Conservation (phyloP, 2,888 invertebrate species). For the Archips crataeganus region DNA sequence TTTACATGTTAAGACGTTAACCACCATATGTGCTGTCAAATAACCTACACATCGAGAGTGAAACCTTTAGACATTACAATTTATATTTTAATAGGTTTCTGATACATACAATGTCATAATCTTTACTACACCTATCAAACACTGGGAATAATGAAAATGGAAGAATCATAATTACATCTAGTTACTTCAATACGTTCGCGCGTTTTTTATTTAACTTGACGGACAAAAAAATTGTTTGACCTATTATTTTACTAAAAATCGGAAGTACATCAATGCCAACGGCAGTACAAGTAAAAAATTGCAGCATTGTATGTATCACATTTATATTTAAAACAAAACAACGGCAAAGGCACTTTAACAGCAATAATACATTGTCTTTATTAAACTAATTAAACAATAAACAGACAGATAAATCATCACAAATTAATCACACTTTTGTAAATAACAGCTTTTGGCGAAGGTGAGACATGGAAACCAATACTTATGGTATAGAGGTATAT, state of each 20-base stretch:
- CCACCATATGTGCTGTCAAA: conserved; percentile 12
- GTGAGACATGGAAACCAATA: conserved; percentile 2
- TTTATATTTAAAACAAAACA: conserved; percentile 27
- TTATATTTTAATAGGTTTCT: conserved; percentile 21
- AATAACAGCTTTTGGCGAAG: conserved; percentile 26
- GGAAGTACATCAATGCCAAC: not conserved
- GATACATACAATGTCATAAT: not conserved
- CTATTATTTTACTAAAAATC: too few species aligned
- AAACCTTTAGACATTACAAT: conserved; percentile 22
- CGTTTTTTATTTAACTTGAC: too few species aligned
- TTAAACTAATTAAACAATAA: conserved; percentile 21
- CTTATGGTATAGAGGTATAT: conserved; percentile 26
- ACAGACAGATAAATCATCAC: conserved; percentile 22
- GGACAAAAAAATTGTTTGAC: too few species aligned
- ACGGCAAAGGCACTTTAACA: conserved; percentile 40
- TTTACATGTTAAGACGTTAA: conserved; percentile 30
- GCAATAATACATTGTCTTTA: conserved; percentile 21
- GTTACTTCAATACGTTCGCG: not conserved
- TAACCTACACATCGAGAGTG: conserved; percentile 32
- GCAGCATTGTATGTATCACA: conserved; percentile 4
- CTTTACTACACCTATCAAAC: not conserved
- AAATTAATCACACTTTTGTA: conserved; percentile 30
- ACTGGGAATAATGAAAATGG: not conserved
- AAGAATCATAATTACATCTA: too few species aligned
- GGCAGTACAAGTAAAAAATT: conserved; percentile 4